Evolutionary conservation across 2,888 invertebrate species (phyloP).

Genomic region (Drosophila subsilvestris): DNA sequence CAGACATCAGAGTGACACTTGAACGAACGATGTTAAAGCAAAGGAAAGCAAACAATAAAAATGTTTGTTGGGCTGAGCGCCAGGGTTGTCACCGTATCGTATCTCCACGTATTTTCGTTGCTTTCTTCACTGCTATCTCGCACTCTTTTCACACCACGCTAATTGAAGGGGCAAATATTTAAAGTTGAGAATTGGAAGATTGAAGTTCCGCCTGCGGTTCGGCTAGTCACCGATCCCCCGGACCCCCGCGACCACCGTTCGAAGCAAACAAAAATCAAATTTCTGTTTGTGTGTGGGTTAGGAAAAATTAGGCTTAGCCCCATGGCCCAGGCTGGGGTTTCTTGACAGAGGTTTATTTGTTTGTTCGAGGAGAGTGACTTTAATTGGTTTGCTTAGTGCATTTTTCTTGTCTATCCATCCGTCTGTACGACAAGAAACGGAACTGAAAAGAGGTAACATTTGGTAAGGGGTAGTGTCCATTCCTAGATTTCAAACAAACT

Average conservation of each 20-base stretch:
- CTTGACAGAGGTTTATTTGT: slow-evolving; percentile 51
- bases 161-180: slow-evolving; percentile 75
- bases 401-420: slow-evolving; percentile 16
- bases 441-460: slow-evolving; percentile 6
- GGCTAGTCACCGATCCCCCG: background rate
- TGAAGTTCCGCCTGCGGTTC: slow-evolving; percentile 53
- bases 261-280: slow-evolving; percentile 52
- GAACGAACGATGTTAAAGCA: slow-evolving; percentile 19
- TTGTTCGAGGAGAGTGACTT: slow-evolving; percentile 43
- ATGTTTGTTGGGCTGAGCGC: slow-evolving; percentile 20
- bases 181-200: slow-evolving; percentile 44
- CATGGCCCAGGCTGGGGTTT: slow-evolving; percentile 5
- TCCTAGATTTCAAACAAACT: slow-evolving; percentile 38
- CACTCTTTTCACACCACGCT: slow-evolving; percentile 65
- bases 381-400: slow-evolving; percentile 71
- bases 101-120: slow-evolving; percentile 32
- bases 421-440: slow-evolving; percentile 13
- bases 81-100: slow-evolving; percentile 33
- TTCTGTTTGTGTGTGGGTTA: slow-evolving; percentile 12
- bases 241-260: too few relatives aligned
- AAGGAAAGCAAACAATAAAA: slow-evolving; percentile 22
- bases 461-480: slow-evolving; percentile 1
- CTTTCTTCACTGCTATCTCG: slow-evolving; percentile 49
- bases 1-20: slow-evolving; percentile 40
- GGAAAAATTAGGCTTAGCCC: slow-evolving; percentile 5